Percentiles rank a stretch among this genome's conserved stretches.
Conservation (phyloP, 92 coral and sea anemone genomes). For the Paragorgia papillata region DNA sequence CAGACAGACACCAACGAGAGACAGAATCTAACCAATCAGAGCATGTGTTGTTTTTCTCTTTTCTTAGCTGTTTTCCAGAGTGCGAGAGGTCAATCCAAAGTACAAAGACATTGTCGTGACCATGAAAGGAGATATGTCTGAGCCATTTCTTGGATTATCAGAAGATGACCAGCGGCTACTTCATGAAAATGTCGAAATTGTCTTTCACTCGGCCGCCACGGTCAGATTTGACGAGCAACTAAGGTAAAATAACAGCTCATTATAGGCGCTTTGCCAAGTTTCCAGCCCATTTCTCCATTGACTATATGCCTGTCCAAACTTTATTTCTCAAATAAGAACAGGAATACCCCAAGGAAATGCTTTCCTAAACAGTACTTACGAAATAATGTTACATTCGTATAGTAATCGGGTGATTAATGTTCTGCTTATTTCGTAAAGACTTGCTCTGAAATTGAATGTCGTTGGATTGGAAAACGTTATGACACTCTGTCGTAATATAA, state of each 20-base stretch:
- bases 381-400: too few species aligned
- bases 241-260: conserved; percentile 75
- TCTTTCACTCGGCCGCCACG: conserved; percentile 97
- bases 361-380: too few species aligned
- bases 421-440: conserved; percentile 39
- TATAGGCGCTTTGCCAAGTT: too few species aligned
- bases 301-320: neutral
- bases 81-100: conserved; percentile 68
- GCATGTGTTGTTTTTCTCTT: too few species aligned
- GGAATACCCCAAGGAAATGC: too few species aligned
- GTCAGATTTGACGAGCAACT: conserved; percentile 96
- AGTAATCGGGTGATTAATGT: too few species aligned
- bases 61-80: conserved; percentile 69
- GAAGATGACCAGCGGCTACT: conserved; percentile 72
- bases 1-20: too few species aligned
- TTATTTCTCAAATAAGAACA: too few species aligned
- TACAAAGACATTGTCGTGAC: conserved; percentile 68
- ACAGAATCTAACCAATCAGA: too few species aligned
- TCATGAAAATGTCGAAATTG: conserved; percentile 72
- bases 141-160: conserved; percentile 84
- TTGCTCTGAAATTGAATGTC: conserved; percentile 78
- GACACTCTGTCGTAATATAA: conserved; percentile 73
- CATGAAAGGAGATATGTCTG: conserved; percentile 84
- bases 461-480: conserved; percentile 80
- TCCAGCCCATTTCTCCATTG: neutral